Evolutionary conservation across 1,140 invertebrate species (phyloP), one percentile per base, ranked within the genome.

Genomic region (Drosophila pallidifrons): DNA sequence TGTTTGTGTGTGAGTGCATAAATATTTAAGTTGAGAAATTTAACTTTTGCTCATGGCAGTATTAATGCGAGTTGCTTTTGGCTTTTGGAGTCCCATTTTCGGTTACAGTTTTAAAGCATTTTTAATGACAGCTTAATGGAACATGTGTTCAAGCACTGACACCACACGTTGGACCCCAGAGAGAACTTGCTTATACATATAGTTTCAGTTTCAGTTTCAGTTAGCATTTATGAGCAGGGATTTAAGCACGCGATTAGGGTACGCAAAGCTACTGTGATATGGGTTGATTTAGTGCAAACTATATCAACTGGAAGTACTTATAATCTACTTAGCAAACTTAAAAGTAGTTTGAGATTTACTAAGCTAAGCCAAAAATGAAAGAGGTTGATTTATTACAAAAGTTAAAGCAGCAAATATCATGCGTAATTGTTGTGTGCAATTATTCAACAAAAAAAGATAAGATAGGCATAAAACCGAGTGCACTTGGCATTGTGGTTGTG

Each of bases 11-110:
- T 54, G 28, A 8, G n/a, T 52, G 49, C 71, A 74, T 74, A 55
- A 75, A 61, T 74, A 61, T 74, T 74, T 38, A 46, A 67, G 64
- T 61, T 45, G 7, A 46, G 15, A 74, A 55, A 51, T 71, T 64
- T 59, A 71, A 70, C 51, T 58, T 38, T 28, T 16, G n/a, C 55
- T 28, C 8, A 30, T 32, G 28, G 58, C 45, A 25, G 32, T 41
- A 10, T 43, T 25, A 41, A 58, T 43, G 41, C 43, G 28, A 46
- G 25, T 68, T 59, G n/a, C 51, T 45, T 32, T 38, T 47, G 64
- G 3, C n/a, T 25, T 41, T 35, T 15, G 30, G 5, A 8, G 5
- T 45, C 11, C 11, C 8, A 38, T 49, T 65, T n/a, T 15, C 1
- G 13, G 10, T 30, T n/a, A 45, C 10, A 45, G 30, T 16, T 61